phyloP scores from a whole-genome alignment of 2,888 invertebrate species.

The Penaeus monodon region DNA sequence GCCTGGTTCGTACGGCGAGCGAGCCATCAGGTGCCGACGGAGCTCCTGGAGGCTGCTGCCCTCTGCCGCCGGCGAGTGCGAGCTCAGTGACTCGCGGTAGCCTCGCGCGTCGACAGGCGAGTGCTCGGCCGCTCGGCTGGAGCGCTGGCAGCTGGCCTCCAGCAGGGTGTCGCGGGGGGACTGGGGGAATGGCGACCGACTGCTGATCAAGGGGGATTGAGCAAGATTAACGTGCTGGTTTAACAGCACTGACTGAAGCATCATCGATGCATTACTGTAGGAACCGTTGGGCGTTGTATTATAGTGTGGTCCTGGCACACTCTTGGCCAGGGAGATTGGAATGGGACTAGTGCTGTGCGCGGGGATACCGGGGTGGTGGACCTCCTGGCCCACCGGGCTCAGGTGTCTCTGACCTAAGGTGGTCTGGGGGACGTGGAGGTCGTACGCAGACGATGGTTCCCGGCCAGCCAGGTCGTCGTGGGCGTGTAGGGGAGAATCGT shows the following conservation, averaged over 20 bases:
- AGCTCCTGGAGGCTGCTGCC: conserved; percentile 39
- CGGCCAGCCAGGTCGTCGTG: conserved; percentile 13
- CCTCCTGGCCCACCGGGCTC: conserved; percentile 4
- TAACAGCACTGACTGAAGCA: conserved; percentile 44
- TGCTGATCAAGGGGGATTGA: conserved; percentile 41
- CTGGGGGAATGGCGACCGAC: conserved; percentile 38
- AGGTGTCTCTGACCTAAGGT: conserved; percentile 5
- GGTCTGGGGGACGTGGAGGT: conserved; percentile 27
- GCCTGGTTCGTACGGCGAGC: conserved; percentile 49
- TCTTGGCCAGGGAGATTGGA: conserved; percentile 38
- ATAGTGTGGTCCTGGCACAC: conserved; percentile 13
- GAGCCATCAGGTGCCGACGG: conserved; percentile 43
- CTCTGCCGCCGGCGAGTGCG: conserved; percentile 38
- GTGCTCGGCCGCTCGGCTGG: conserved; percentile 16
- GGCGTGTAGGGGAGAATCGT: conserved; percentile 16
- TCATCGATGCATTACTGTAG: conserved; percentile 32
- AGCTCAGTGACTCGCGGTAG: conserved; percentile 37
- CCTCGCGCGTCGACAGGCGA: conserved; percentile 31
- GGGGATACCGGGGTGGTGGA: not conserved
- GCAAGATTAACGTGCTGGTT: conserved; percentile 35
- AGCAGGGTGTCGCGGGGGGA: conserved; percentile 37
- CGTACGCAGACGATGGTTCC: conserved; percentile 21
- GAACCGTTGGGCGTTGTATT: conserved; percentile 34
- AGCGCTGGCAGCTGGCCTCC: conserved; percentile 20
- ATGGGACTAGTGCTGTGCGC: conserved; percentile 43